Evolutionary conservation across 2,888 invertebrate genomes (phyloP).

Genomic region (Scaptomyza cyrtandrae): DNA sequence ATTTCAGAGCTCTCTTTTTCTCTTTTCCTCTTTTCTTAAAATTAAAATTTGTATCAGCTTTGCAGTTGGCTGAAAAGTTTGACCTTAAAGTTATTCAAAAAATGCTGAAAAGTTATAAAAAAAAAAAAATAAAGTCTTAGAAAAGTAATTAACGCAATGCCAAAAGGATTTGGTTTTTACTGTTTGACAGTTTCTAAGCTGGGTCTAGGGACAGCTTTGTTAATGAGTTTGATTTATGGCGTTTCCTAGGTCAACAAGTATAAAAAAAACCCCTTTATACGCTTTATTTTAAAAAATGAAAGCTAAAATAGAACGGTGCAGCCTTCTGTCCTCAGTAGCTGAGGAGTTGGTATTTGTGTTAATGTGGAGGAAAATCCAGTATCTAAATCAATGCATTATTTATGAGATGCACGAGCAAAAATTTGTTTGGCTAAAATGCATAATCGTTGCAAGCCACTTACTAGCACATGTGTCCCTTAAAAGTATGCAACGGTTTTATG

Average conservation of each 20-base stretch:
- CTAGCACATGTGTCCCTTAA: conserved; percentile 7
- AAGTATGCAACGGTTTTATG: conserved; percentile 31
- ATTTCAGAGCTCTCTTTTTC: neutral
- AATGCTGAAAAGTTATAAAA: conserved; percentile 1
- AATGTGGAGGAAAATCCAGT: neutral
- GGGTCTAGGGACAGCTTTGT: conserved; percentile 7
- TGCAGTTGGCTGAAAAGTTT: conserved; percentile 10
- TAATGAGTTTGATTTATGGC: conserved; percentile 48
- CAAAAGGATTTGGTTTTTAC: conserved; percentile 22
- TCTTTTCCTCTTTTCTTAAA: neutral
- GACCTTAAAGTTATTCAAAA: conserved; percentile 11
- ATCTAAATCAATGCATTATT: conserved; percentile 28
- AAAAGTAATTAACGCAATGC: conserved; percentile 57
- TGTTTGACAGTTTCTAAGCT: neutral
- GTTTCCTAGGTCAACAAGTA: conserved; percentile 26
- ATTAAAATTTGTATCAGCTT: neutral
- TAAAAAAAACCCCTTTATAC: neutral
- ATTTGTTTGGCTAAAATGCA: conserved; percentile 7
- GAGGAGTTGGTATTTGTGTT: neutral
- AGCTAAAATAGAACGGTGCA: conserved; percentile 5
- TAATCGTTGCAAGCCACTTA: conserved; percentile 16
- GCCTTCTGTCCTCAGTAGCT: neutral
- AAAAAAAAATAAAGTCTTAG: neutral
- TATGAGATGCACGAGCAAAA: neutral
- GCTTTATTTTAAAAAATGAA: conserved; percentile 12